Base-by-base conservation (phyloP, 53 echinoderm and acorn worm genomes). In the Luidia sarsii region DNA sequence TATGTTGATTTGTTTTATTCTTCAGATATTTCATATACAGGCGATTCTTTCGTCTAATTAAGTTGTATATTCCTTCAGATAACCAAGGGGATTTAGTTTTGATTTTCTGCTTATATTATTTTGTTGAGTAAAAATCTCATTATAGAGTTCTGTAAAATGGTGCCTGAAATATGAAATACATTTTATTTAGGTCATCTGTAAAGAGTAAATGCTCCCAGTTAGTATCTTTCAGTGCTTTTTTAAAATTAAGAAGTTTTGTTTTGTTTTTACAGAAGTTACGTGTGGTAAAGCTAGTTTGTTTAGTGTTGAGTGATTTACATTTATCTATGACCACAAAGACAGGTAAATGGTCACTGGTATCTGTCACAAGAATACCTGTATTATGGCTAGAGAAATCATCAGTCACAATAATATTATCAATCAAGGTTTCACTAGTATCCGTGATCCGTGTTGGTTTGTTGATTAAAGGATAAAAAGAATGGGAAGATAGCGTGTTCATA, bases 341-440 rank as follows among this genome's bases (percentile, higher is more conserved):
- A 3, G 69, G 69, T 48, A 68, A 43, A 43, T 68, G 69, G 46
- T 68, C 69, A 46, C 69, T 68, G 23, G 45, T 68, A 21, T 68
- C 69, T 43, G 69, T 68, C 16, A 68, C 1, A 10, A 68, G 3
- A 25, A 68, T 21, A n/a, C 48, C 48, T 11, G 50, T 13, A 46
- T 25, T 68, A 27, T 68, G 69, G 23, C 45, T 46, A 10, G 14
- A 68, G n/a, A 29, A 68, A 9, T n/a, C 46, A 68, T 68, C 45
- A 15, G 46, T 68, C 7, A 68, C 3, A 16, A 68, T n/a, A n/a
- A n/a, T 68, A 68, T 46, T 68, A 68, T 68, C 69, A 22, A 68
- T 48, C 30, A 68, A 68, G 13, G 69, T 68, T 23, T 43, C 69
- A 68, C 16, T 68, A 11, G 24, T 43, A 43, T 9, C 18, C 8